Percentiles rank a stretch among this genome's conserved stretches.
These are phyloP conservation scores for Camponotus vicinus DNA, from an alignment of 1,140 invertebrate species.

Conservation along the genomic window DNA sequence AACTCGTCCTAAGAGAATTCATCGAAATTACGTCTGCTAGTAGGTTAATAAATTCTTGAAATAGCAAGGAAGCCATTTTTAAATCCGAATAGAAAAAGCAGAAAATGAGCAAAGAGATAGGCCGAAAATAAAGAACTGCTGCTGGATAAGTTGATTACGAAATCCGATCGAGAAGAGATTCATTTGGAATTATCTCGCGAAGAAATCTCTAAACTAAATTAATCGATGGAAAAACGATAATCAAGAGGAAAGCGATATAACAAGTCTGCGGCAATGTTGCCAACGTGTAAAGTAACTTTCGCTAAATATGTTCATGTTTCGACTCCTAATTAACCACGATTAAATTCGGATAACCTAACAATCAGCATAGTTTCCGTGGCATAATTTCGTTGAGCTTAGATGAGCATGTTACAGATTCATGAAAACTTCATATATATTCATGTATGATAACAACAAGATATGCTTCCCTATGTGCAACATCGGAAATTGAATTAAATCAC, in stretches of 20 bases:
- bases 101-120: conserved; percentile 25
- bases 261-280: not conserved
- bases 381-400: conserved; percentile 13
- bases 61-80: conserved; percentile 29
- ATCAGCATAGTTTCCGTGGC: conserved; percentile 9
- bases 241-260: conserved; percentile 22
- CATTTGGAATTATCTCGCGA: conserved; percentile 53
- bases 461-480: not conserved
- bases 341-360: conserved; percentile 19
- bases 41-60: conserved; percentile 37
- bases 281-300: not conserved
- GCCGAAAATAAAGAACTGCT: conserved; percentile 41
- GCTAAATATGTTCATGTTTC: conserved; percentile 8
- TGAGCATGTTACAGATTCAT: not conserved
- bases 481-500: not conserved
- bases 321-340: not conserved
- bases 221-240: conserved; percentile 39
- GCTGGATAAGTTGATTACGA: conserved; percentile 57
- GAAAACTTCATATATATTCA: not conserved
- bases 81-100: conserved; percentile 39
- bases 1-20: not conserved
- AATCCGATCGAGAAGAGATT: conserved; percentile 54
- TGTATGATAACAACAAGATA: not conserved
- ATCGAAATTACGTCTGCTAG: conserved; percentile 15
- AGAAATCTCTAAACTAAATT: conserved; percentile 56